Evolutionary conservation across 2,888 invertebrate genomes (phyloP), one percentile per base, ranked within the genome.

Genomic region (Rotaria socialis): DNA sequence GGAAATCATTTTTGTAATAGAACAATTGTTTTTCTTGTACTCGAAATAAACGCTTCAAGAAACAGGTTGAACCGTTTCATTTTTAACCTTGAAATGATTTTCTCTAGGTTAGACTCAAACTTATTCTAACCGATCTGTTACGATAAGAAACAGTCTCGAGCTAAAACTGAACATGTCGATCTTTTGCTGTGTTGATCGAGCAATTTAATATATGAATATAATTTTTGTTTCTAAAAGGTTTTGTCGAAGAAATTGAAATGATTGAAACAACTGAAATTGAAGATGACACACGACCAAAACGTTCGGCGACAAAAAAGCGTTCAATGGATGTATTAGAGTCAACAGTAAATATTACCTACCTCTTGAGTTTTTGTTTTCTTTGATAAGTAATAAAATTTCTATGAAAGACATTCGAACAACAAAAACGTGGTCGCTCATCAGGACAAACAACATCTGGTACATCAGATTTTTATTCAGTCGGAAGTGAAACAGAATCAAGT

Each of bases 391-490:
- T 16, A n/a, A 52, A 19, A n/a, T 43, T 43, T 22, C 27, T 67
- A 35, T 67, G 10, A 67, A 11, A 67, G 67, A 67, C 14, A 16
- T 27, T 14, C 4, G 67, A 67, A 85, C 47, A 41, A 55, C 75
- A 80, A 24, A 80, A 80, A 80, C 75, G 75, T 80, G 22, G 41
- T 43, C 67, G 84, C 4, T 84, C 84, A 10, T 84, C 84, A 67
- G 84, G 84, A n/a, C 67, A 60, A n/a, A 50, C 52, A 84, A 84
- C 47, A 41, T 84, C 35, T 60, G 75, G 75, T n/a, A 47, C 47
- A 80, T 80, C 85, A 22, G 86, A 86, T 58, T 86, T 86, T 85
- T 86, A 85, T 85, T 86, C 86, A 58, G 24, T 86, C 6, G 86
- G 85, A 24, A 85, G 85, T 27, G 85, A 85, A 47, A 84, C 60